These are phyloP conservation scores for Drosophila watanabei DNA, from an alignment of 1,140 invertebrate species.

Conservation along the genomic window DNA sequence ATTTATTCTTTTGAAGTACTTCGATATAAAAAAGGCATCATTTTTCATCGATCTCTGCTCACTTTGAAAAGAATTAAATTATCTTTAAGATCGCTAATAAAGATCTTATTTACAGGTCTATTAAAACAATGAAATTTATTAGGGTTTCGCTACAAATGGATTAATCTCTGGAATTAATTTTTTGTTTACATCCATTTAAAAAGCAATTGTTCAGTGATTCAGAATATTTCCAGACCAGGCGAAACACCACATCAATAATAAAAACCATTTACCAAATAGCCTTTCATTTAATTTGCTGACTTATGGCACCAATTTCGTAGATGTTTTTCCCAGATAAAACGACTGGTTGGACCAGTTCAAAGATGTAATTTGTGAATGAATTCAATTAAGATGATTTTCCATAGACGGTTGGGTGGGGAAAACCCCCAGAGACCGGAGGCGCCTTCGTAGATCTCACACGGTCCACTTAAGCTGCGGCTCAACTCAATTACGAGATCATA, in stretches of 20 bases:
- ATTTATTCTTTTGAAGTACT: neutral
- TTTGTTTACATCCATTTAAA: constrained; percentile 28
- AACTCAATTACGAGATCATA: constrained; percentile 62
- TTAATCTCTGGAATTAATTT: neutral
- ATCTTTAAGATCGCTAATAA: neutral
- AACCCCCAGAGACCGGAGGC: constrained; percentile 28
- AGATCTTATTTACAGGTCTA: neutral
- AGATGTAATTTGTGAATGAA: constrained; percentile 73
- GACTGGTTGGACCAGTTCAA: constrained; percentile 43
- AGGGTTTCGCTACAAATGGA: constrained; percentile 3
- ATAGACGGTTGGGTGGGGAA: constrained; percentile 5
- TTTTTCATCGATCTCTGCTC: neutral
- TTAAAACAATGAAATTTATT: neutral
- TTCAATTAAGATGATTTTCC: constrained; percentile 76
- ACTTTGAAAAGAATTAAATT: neutral
- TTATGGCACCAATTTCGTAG: constrained; percentile 49
- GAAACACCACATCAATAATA: constrained; percentile 25
- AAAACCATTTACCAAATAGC: constrained; percentile 43
- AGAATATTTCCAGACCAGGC: neutral
- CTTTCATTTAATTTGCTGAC: constrained; percentile 36
- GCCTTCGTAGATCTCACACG: constrained; percentile 44
- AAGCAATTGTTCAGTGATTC: constrained; percentile 7
- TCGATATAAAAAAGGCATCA: neutral
- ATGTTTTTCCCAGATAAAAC: constrained; percentile 32
- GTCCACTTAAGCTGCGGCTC: constrained; percentile 59